These are phyloP conservation scores for Cladorhizidae sp. DNA, from an alignment of 37 sponge, comb jelly and placozoan species.

Conservation along the genomic window DNA sequence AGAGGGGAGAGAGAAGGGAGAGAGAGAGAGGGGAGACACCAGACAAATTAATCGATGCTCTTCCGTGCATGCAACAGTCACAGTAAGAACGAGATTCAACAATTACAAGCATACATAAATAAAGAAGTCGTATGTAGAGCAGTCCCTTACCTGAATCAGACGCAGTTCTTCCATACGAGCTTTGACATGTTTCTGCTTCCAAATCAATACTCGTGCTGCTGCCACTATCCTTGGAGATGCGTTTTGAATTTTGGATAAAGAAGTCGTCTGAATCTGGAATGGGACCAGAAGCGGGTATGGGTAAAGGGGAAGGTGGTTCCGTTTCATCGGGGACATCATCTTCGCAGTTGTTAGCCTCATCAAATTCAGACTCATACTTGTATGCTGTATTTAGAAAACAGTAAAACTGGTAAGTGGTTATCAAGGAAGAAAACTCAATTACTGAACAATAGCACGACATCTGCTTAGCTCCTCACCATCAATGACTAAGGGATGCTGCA, in stretches of 20 bases:
- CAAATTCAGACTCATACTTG: slow-evolving; percentile 4
- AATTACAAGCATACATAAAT: no score
- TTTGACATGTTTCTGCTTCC: background rate
- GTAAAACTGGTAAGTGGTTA: background rate
- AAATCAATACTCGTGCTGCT: background rate
- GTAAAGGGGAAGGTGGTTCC: background rate
- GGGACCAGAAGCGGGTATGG: background rate
- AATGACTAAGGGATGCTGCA: background rate
- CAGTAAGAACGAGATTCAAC: no score
- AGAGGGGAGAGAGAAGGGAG: no score
- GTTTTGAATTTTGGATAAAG: background rate
- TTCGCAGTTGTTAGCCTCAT: background rate
- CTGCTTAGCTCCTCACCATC: background rate
- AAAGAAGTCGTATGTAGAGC: no score
- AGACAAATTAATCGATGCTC: no score
- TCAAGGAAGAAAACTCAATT: background rate
- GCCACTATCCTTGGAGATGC: background rate
- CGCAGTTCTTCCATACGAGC: background rate
- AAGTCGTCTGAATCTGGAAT: background rate
- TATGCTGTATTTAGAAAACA: background rate
- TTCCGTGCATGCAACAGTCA: no score
- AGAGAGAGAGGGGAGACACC: no score
- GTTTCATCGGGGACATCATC: background rate
- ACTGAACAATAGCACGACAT: background rate
- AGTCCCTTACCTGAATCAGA: no score